These are phyloP conservation scores for Kobus ellipsiprymnus DNA, from an alignment of 2,113 vertebrate genomes.

Conservation along the genomic window DNA sequence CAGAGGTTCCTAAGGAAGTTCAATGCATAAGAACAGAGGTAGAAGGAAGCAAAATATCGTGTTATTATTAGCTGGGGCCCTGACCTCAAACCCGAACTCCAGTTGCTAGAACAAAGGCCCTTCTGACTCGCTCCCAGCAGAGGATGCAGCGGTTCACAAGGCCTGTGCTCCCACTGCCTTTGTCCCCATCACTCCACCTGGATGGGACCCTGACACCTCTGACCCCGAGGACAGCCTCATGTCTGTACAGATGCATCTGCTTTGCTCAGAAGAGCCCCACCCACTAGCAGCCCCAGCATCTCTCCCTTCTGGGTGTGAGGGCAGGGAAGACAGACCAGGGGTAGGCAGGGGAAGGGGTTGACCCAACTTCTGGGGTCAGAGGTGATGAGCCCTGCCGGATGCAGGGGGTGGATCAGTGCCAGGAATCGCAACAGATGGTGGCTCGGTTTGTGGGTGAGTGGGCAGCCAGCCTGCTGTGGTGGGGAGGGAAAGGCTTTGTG, in stretches of 20 bases:
- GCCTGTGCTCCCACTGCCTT: no score
- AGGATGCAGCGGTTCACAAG: neutral
- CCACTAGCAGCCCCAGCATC: neutral
- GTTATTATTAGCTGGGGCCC: neutral
- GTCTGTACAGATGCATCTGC: neutral
- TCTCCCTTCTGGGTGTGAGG: neutral
- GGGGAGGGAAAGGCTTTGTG: constrained; percentile 52
- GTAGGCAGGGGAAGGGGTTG: neutral
- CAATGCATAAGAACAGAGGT: neutral
- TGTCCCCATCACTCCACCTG: neutral
- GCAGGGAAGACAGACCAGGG: neutral
- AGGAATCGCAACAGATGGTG: constrained; percentile 32
- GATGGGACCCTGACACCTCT: neutral
- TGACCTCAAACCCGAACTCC: neutral
- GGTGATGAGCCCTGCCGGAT: constrained; percentile 20
- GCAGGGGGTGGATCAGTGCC: constrained; percentile 15
- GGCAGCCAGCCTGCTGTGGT: constrained; percentile 27
- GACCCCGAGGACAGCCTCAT: fast-evolving
- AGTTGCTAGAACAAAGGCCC: neutral
- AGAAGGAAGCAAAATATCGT: neutral
- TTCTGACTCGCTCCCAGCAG: neutral
- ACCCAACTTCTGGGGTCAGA: constrained; percentile 1
- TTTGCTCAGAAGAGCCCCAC: neutral
- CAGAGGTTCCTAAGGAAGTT: neutral
- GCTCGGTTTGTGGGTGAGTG: constrained; percentile 38